These are phyloP conservation scores for Hylaea fasciaria DNA, from an alignment of 2,888 invertebrate genomes.

Conservation along the genomic window DNA sequence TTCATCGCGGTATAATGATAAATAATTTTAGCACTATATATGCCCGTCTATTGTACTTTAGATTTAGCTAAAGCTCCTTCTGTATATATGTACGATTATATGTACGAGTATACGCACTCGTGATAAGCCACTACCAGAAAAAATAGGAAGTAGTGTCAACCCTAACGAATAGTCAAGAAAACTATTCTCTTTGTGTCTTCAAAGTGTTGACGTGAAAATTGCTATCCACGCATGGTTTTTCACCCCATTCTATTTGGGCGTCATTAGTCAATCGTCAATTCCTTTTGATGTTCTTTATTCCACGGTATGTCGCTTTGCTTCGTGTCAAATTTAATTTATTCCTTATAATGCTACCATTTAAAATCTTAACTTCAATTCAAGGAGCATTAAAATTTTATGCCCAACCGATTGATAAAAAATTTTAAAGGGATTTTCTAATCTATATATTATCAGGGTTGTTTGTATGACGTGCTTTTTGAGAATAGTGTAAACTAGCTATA, in stretches of 20 bases:
- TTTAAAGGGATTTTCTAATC: no score
- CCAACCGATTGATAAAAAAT: background rate
- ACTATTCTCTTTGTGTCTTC: constrained; percentile 47
- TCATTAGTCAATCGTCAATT: constrained; percentile 30
- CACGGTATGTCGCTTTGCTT: constrained; percentile 21
- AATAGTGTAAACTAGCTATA: no score
- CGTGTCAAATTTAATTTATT: constrained; percentile 29
- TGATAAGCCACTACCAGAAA: no score
- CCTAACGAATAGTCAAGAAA: constrained; percentile 32
- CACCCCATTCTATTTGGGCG: constrained; percentile 39
- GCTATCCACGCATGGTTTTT: constrained; percentile 40
- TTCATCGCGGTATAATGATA: no score
- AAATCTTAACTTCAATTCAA: background rate
- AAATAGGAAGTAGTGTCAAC: constrained; percentile 22
- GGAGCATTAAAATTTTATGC: background rate
- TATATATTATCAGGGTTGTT: no score
- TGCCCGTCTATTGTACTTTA: no score
- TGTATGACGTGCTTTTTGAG: no score
- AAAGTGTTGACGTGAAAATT: constrained; percentile 44
- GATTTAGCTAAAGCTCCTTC: no score
- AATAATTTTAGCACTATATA: no score
- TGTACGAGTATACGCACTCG: no score
- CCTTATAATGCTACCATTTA: background rate
- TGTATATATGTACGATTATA: no score
- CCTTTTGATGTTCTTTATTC: constrained; percentile 34